Evolutionary conservation across 2,113 vertebrate species (phyloP).

Genomic region (Perccottus glenii): DNA sequence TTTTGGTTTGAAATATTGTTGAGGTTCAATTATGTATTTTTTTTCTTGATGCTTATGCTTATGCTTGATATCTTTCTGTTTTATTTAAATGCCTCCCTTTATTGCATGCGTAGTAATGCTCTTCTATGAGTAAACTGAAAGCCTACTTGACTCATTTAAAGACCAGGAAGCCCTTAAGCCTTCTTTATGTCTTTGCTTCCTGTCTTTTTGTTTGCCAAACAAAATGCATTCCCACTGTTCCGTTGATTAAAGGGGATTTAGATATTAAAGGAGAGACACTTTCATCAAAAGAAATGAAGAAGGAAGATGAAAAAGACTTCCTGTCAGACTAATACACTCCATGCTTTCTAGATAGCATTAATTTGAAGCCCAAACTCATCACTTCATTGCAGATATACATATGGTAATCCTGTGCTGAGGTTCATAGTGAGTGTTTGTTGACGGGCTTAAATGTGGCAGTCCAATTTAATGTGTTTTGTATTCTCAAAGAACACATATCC

Average conservation of each 20-base stretch:
- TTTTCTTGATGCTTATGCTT: too few species aligned
- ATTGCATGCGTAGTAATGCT: not conserved
- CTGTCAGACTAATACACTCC: conserved; percentile 16
- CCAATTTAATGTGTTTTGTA: conserved; percentile 51
- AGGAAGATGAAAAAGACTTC: conserved; percentile 39
- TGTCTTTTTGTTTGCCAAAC: conserved; percentile 5
- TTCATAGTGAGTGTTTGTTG: conserved; percentile 11
- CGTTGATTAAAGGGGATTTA: conserved; percentile 52
- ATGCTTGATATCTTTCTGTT: too few species aligned
- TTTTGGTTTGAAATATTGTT: too few species aligned
- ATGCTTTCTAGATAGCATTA: conserved; percentile 14
- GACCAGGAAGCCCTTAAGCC: conserved; percentile 7
- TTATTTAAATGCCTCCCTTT: not conserved
- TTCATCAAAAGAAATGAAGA: conserved; percentile 35
- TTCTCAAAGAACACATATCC: conserved; percentile 5
- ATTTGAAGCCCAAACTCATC: conserved; percentile 45
- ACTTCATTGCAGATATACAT: conserved; percentile 31
- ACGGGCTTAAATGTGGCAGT: conserved; percentile 43
- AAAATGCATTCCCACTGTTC: conserved; percentile 19
- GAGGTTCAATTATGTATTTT: too few species aligned
- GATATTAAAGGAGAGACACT: conserved; percentile 33
- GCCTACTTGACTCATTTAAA: not conserved
- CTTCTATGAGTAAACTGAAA: not conserved
- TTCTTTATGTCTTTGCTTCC: conserved; percentile 4
- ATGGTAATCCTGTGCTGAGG: conserved; percentile 23